phyloP scores from a whole-genome alignment of 92 coral and sea anemone genomes.

The Porites cylindrica region DNA sequence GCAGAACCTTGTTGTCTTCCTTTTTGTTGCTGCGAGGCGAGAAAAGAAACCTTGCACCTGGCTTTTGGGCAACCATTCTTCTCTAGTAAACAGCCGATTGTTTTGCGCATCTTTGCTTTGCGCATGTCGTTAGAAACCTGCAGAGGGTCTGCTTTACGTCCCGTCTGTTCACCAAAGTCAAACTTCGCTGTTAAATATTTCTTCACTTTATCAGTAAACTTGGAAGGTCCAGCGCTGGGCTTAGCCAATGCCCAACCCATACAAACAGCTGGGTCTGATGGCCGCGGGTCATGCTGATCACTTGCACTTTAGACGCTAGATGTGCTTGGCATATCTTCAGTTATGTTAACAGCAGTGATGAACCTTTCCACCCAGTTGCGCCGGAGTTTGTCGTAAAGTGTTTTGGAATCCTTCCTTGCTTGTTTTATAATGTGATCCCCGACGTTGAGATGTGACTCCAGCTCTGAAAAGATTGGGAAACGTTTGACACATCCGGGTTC shows the following conservation, averaged over 20 bases:
- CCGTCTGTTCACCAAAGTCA: constrained; percentile 67
- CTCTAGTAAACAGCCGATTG: constrained; percentile 61
- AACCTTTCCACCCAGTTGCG: constrained; percentile 60
- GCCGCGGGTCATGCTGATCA: neutral
- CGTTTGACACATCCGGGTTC: constrained; percentile 52
- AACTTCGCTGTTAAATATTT: constrained; percentile 55
- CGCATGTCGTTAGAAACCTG: constrained; percentile 74
- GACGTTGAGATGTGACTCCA: constrained; percentile 50
- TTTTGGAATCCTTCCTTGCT: constrained; percentile 35
- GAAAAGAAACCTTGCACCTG: constrained; percentile 66
- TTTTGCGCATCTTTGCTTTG: constrained; percentile 62
- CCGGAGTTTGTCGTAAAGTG: constrained; percentile 41
- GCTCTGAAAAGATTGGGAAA: constrained; percentile 53
- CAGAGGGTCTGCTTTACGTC: constrained; percentile 71
- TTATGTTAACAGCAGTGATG: constrained; percentile 51
- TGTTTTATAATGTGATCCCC: constrained; percentile 38
- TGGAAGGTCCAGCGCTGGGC: constrained; percentile 45
- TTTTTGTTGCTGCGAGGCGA: constrained; percentile 57
- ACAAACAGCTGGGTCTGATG: constrained; percentile 28
- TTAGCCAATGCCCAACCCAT: constrained; percentile 77
- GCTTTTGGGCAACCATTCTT: constrained; percentile 74
- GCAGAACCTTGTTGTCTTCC: constrained; percentile 24
- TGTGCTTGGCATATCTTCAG: constrained; percentile 27
- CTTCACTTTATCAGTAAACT: constrained; percentile 58
- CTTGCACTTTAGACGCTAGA: neutral